Evolutionary conservation across 2,113 vertebrate genomes (phyloP).

Genomic region (Ginglymostoma cirratum): DNA sequence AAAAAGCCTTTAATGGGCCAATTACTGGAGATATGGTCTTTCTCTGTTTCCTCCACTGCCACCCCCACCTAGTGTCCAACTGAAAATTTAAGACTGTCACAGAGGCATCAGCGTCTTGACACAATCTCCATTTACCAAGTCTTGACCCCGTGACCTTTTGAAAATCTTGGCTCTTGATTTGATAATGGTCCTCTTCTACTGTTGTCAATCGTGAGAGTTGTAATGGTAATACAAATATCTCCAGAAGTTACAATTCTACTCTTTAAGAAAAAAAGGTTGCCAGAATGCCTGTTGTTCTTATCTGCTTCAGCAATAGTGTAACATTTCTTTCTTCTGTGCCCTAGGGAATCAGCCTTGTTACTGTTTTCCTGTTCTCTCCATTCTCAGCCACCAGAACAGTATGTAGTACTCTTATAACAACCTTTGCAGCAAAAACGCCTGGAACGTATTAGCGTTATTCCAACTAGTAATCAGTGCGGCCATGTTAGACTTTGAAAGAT

Average conservation of each 20-base stretch:
- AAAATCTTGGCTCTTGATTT: background rate
- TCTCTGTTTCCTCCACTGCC: background rate
- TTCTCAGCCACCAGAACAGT: background rate
- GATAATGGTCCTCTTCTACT: background rate
- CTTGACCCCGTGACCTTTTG: background rate
- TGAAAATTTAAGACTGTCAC: background rate
- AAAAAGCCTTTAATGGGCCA: background rate
- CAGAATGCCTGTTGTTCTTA: background rate
- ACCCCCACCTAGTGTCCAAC: background rate
- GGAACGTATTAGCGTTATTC: background rate
- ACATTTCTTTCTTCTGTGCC: background rate
- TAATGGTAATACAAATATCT: background rate
- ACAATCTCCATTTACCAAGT: background rate
- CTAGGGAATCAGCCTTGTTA: background rate
- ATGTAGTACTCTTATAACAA: background rate
- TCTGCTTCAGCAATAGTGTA: background rate
- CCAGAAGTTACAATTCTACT: background rate
- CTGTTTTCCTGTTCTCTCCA: background rate
- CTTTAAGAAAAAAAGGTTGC: background rate
- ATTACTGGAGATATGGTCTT: background rate
- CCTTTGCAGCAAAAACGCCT: too few relatives aligned
- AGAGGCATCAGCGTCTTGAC: background rate
- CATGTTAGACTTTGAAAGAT: background rate
- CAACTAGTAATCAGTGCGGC: background rate
- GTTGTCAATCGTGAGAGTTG: background rate